A percentile compares a stretch with the other conserved stretches of the same genome.
Conservation (phyloP, 2,888 invertebrate genomes). For the Anodontia alba region DNA sequence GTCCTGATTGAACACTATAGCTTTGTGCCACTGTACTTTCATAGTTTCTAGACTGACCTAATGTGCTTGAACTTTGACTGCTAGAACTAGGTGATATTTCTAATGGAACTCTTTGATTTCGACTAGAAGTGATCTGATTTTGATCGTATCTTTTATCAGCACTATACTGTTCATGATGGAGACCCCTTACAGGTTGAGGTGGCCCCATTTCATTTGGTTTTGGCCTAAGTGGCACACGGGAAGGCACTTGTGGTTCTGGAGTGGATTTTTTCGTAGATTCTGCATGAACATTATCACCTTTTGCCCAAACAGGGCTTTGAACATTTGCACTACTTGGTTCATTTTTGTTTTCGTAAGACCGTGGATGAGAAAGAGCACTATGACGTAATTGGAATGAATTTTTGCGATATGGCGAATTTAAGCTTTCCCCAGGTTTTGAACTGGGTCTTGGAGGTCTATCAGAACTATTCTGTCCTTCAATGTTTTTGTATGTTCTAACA, state of each 20-base stretch:
- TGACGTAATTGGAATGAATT: slow-evolving; percentile 52
- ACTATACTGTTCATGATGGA: not conserved
- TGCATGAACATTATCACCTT: not conserved
- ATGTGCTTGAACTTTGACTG: no score
- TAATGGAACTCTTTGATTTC: no score
- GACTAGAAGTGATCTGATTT: slow-evolving; percentile 49
- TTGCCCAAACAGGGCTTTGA: slow-evolving; percentile 37
- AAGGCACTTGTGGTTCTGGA: slow-evolving; percentile 51
- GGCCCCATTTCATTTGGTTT: slow-evolving; percentile 19
- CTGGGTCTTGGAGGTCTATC: slow-evolving; percentile 28
- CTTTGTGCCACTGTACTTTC: no score
- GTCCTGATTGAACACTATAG: no score
- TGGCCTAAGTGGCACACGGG: slow-evolving; percentile 28
- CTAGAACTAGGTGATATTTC: no score
- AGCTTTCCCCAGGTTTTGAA: slow-evolving; percentile 20
- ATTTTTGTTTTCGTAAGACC: slow-evolving; percentile 46
- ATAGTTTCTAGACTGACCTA: no score
- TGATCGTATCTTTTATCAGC: slow-evolving; percentile 52
- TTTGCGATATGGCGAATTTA: slow-evolving; percentile 29
- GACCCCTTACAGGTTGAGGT: slow-evolving; percentile 6
- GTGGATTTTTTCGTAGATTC: slow-evolving; percentile 33
- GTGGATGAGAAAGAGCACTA: slow-evolving; percentile 40
- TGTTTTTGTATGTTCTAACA: slow-evolving; percentile 46
- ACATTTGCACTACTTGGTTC: slow-evolving; percentile 37
- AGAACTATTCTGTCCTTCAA: not conserved